Evolutionary conservation across 2,888 invertebrate species (phyloP), one percentile per base, ranked within the genome.

Genomic region (Polietes domitor): DNA sequence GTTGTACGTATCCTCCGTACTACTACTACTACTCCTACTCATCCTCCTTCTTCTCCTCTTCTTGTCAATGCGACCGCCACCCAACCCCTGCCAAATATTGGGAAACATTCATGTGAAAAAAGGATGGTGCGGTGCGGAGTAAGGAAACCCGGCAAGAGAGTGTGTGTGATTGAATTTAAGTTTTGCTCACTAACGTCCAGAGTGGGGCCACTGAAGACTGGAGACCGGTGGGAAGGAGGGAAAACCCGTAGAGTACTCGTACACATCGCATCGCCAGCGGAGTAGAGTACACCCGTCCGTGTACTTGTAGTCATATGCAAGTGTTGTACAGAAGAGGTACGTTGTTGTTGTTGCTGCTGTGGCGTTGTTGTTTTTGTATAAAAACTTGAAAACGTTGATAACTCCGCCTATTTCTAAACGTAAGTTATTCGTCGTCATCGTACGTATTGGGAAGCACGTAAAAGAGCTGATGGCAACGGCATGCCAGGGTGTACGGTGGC

Each of bases 371-470:
- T 90, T 90, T 90, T 91, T 90, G 91, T 90, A 90, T 89, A 90
- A 85, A 84, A 85, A 90, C 91, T 90, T 90, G 89, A 89, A 90
- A 90, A 89, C 90, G 90, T 90, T 89, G 91, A 90, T 91, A 90
- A 90, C 90, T 91, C 90, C 91, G 90, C 90, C 90, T 90, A 90
- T 90, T 90, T 89, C 89, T 88, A 89, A 88, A 89, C 88, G 90
- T 88, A 86, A 84, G 78, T 84, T 84, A 81, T 84, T 84, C 76
- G 68, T 68, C 68, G 68, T 68, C 37, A 19, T 37, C 41, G 65
- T 61, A n/a, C 37, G 26, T 63, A 76, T 50, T 70, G 32, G 19
- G 75, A 71, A 71, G 76, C 47, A 73, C 77, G 63, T 47, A 70
- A 53, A 72, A 50, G 74, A 80, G 76, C 79, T 80, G 80, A 53